These are phyloP conservation scores for Dryas iulia DNA, from an alignment of 1,140 invertebrate species.

Conservation along the genomic window DNA sequence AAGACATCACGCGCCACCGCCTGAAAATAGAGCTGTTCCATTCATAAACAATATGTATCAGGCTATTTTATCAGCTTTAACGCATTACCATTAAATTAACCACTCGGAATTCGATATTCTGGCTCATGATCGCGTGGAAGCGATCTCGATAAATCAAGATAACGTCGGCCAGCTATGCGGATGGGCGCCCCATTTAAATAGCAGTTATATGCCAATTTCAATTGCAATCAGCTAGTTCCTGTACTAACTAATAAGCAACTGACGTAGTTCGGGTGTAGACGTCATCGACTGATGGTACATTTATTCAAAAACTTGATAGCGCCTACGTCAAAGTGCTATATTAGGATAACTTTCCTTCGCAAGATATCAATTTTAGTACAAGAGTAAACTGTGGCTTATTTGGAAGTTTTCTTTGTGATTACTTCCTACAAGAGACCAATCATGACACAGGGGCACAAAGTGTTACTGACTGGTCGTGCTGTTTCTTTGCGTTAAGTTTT, in stretches of 20 bases:
- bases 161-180: slow-evolving; percentile 67
- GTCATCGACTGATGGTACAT: slow-evolving; percentile 4
- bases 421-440: too few species aligned
- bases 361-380: not conserved
- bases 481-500: too few species aligned
- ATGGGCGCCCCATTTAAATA: slow-evolving; percentile 67
- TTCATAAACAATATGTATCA: slow-evolving; percentile 67
- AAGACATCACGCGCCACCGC: slow-evolving; percentile 57
- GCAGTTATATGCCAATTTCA: slow-evolving; percentile 64
- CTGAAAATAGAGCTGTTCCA: slow-evolving; percentile 59
- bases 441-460: too few species aligned
- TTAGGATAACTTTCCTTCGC: not conserved
- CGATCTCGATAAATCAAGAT: slow-evolving; percentile 70
- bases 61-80: slow-evolving; percentile 30
- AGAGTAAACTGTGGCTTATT: too few species aligned
- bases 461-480: too few species aligned
- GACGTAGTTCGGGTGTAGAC: slow-evolving; percentile 49
- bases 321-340: not conserved
- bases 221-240: slow-evolving; percentile 55
- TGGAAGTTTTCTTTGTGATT: too few species aligned
- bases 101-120: slow-evolving; percentile 53
- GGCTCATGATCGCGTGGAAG: slow-evolving; percentile 44
- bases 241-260: slow-evolving; percentile 49
- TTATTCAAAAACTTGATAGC: not conserved
- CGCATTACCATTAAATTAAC: slow-evolving; percentile 63